phyloP scores from a whole-genome alignment of 2,797 vertebrate genomes.

The Tolypeutes matacus region DNA sequence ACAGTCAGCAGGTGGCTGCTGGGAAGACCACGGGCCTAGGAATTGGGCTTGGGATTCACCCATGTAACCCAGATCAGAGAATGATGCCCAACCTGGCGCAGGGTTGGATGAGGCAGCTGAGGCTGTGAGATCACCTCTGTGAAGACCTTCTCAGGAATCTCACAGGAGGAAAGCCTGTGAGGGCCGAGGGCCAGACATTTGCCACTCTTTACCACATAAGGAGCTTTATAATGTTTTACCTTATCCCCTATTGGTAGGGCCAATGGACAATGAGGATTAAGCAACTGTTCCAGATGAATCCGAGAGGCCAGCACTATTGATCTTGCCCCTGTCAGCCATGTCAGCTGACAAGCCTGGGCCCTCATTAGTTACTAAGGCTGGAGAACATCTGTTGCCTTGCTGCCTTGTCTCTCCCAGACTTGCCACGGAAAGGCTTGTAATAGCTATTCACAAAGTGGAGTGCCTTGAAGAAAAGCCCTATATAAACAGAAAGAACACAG shows the following conservation, averaged over 20 bases:
- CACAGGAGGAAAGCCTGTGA: neutral
- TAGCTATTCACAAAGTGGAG: constrained; percentile 32
- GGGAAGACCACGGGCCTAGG: neutral
- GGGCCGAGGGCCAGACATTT: neutral
- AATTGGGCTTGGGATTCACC: neutral
- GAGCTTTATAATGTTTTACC: neutral
- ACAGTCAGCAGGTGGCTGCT: neutral
- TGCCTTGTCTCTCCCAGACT: constrained; percentile 2
- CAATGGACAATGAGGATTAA: neutral
- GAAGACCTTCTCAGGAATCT: neutral
- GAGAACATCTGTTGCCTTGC: constrained; percentile 31
- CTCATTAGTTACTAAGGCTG: neutral
- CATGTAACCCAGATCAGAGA: neutral
- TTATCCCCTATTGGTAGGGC: neutral
- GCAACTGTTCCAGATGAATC: neutral
- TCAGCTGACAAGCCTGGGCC: neutral
- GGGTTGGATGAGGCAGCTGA: neutral
- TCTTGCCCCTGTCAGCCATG: neutral
- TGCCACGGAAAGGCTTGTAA: neutral
- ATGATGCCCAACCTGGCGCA: neutral
- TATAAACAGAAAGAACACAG: neutral
- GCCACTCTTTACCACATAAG: neutral
- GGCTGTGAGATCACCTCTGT: neutral
- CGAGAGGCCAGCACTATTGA: neutral
- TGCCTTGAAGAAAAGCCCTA: constrained; percentile 35